Evolutionary conservation across 2,113 vertebrate genomes (phyloP).

Genomic region (Seriola quinqueradiata): DNA sequence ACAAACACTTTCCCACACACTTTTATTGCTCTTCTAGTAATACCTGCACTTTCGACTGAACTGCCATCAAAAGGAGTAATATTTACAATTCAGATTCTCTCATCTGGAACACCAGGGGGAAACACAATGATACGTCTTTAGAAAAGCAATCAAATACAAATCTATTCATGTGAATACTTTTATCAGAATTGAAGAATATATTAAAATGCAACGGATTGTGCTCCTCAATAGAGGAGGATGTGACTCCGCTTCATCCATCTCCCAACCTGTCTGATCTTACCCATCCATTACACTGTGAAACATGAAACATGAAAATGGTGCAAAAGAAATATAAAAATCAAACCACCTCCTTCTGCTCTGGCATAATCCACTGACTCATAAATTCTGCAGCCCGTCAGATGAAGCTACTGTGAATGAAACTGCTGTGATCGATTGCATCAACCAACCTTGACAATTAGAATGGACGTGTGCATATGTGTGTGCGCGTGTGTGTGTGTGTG

Average conservation of each 20-base stretch:
- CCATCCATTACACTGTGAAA: conserved; percentile 42
- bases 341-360: conserved; percentile 39
- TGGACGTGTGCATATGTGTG: background rate
- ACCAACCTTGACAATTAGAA: conserved; percentile 53
- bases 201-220: conserved; percentile 42
- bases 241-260: conserved; percentile 43
- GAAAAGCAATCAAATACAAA: conserved; percentile 34
- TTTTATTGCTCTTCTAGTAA: conserved; percentile 56
- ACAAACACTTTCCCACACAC: conserved; percentile 13
- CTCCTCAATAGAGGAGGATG: conserved; percentile 32
- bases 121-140: conserved; percentile 41
- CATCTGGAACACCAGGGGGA: conserved; percentile 36
- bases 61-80: conserved; percentile 52
- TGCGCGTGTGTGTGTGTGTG: background rate
- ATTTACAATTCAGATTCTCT: conserved; percentile 60
- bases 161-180: conserved; percentile 25
- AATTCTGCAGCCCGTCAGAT: conserved; percentile 46
- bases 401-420: conserved; percentile 53
- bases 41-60: conserved; percentile 42
- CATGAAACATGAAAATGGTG: conserved; percentile 49
- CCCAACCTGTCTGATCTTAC: conserved; percentile 58
- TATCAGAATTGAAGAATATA: conserved; percentile 28
- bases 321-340: conserved; percentile 47
- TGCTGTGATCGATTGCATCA: conserved; percentile 62
- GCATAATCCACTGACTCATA: conserved; percentile 42